Evolutionary conservation across 2,113 vertebrate species (phyloP).

Genomic region (Riparia riparia): DNA sequence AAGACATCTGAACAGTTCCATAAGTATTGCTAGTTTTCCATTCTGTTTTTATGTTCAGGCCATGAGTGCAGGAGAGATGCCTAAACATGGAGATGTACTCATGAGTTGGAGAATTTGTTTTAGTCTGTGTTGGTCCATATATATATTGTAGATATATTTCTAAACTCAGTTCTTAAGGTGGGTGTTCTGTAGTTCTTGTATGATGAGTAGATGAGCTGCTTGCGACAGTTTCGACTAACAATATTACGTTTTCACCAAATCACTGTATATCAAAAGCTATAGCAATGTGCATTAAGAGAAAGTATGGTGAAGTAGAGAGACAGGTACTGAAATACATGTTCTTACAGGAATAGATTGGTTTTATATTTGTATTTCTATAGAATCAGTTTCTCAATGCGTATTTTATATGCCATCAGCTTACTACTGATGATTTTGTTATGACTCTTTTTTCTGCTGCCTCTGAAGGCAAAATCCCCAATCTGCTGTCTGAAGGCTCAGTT

Average conservation of each 20-base stretch:
- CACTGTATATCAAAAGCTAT: neutral
- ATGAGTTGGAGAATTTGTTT: neutral
- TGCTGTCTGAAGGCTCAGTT: slow-evolving; percentile 81
- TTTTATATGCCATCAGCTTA: neutral
- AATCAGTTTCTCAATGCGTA: neutral
- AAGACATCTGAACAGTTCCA: neutral
- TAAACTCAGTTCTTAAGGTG: neutral
- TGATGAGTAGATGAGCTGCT: neutral
- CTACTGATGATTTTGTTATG: neutral
- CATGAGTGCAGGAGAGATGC: neutral
- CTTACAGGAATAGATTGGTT: neutral
- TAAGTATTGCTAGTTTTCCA: neutral
- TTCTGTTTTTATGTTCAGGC: neutral
- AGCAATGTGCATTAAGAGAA: neutral
- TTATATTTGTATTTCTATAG: neutral
- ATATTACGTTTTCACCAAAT: neutral
- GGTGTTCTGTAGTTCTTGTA: neutral
- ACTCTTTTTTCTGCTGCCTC: neutral
- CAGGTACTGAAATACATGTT: neutral
- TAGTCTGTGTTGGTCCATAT: neutral
- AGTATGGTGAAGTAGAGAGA: neutral
- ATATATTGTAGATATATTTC: neutral
- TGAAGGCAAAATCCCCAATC: slow-evolving; percentile 89
- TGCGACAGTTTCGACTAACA: neutral
- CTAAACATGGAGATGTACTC: neutral